Conservation (phyloP, 2,888 invertebrate species). For the Carterocephalus palaemon region DNA sequence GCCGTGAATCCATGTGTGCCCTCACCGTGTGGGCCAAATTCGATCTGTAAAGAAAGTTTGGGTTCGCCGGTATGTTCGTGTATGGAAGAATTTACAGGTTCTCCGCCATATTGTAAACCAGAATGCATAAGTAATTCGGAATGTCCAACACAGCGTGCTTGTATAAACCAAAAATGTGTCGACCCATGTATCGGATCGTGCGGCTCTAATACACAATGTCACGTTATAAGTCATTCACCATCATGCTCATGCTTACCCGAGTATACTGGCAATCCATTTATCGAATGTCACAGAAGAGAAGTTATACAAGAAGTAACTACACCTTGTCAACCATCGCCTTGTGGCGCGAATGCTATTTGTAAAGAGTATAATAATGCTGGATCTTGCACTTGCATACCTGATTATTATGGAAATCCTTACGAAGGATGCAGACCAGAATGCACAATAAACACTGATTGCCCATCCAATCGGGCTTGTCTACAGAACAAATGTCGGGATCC, state of each 20-base stretch:
- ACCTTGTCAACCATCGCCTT: slow-evolving; percentile 82
- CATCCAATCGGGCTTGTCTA: slow-evolving; percentile 83
- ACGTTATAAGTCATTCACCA: slow-evolving; percentile 86
- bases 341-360: slow-evolving; percentile 82
- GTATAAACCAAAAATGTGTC: slow-evolving; percentile 86
- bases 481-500: slow-evolving; percentile 86
- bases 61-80: slow-evolving; percentile 88
- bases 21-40: slow-evolving; percentile 89
- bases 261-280: slow-evolving; percentile 87
- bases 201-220: slow-evolving; percentile 85
- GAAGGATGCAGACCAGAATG: slow-evolving; percentile 87
- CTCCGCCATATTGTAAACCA: slow-evolving; percentile 87
- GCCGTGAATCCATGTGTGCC: slow-evolving; percentile 84
- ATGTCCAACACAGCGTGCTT: slow-evolving; percentile 83
- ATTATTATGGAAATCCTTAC: slow-evolving; percentile 87
- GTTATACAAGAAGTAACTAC: slow-evolving; percentile 63
- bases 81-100: slow-evolving; percentile 81
- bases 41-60: slow-evolving; percentile 83
- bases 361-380: slow-evolving; percentile 80
- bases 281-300: slow-evolving; percentile 74
- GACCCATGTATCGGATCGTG: slow-evolving; percentile 87
- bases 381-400: slow-evolving; percentile 84
- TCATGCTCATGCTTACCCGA: slow-evolving; percentile 83
- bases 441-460: slow-evolving; percentile 83
- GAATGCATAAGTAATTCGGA: slow-evolving; percentile 89